Percentiles rank a stretch among this genome's conserved stretches.
Conservation (phyloP, 2,113 vertebrate genomes). For the Xyliphius kryptos region DNA sequence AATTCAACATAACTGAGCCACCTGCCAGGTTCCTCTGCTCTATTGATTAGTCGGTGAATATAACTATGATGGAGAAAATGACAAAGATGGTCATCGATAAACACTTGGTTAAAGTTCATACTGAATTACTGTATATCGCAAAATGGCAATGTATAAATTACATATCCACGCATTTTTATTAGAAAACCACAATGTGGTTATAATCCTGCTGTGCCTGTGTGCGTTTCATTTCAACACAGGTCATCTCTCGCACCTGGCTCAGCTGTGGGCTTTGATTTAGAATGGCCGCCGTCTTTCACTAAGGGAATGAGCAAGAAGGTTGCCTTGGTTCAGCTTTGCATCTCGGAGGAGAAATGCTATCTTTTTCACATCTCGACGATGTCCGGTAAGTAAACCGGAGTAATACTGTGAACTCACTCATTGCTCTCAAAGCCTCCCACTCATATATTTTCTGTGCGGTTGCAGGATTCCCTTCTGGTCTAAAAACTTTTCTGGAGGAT, state of each 20-base stretch:
- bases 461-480: conserved; percentile 76
- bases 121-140: no score
- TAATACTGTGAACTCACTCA: background rate
- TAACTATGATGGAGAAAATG: no score
- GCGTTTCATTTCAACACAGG: conserved; percentile 23
- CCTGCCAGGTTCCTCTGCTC: no score
- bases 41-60: no score
- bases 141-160: no score
- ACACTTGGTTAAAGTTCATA: no score
- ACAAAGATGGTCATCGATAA: no score
- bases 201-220: no score
- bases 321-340: conserved; percentile 75
- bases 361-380: conserved; percentile 77
- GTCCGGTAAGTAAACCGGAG: conserved; percentile 67
- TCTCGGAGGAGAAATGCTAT: conserved; percentile 69
- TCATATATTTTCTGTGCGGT: conserved; percentile 18
- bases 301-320: conserved; percentile 61
- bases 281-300: conserved; percentile 66
- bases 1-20: no score
- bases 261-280: conserved; percentile 78
- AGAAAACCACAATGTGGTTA: no score
- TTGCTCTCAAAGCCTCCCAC: background rate
- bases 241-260: conserved; percentile 46
- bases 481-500: conserved; percentile 77
- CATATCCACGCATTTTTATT: no score